Evolutionary conservation across 2,888 invertebrate species (phyloP).

Genomic region (Calliphora vomitoria): DNA sequence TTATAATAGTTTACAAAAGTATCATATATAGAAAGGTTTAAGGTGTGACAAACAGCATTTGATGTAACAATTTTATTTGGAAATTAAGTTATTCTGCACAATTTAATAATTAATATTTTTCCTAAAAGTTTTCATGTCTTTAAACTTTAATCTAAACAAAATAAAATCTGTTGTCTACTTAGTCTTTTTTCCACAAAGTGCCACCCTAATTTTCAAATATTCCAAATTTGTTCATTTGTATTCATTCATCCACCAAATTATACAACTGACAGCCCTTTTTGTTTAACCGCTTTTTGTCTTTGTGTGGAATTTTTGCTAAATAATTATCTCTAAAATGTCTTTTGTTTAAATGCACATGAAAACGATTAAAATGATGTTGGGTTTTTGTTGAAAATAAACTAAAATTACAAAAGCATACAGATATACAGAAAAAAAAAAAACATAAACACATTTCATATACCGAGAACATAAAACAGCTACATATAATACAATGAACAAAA

Average conservation of each 20-base stretch:
- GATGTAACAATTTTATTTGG: too few species aligned
- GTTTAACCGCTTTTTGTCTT: neutral
- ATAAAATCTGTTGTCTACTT: neutral
- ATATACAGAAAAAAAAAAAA: neutral
- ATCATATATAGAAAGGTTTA: too few species aligned
- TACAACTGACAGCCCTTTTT: conserved; percentile 17
- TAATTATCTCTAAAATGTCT: conserved; percentile 60
- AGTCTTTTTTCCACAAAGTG: neutral
- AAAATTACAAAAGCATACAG: conserved; percentile 31
- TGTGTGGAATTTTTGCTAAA: conserved; percentile 42
- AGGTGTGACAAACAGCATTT: too few species aligned
- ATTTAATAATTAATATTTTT: too few species aligned
- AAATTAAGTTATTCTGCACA: too few species aligned
- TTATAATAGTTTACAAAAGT: too few species aligned
- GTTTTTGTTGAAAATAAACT: neutral
- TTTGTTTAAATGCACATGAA: conserved; percentile 55
- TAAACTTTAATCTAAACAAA: too few species aligned
- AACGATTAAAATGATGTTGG: conserved; percentile 24
- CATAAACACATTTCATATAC: neutral
- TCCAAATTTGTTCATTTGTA: neutral
- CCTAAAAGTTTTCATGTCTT: too few species aligned
- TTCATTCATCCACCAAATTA: conserved; percentile 45
- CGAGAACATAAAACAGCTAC: conserved; percentile 2
- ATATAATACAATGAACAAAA: neutral
- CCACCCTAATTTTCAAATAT: neutral